Base-by-base conservation (phyloP, 2,113 vertebrate species). In the Barnardius zonarius region DNA sequence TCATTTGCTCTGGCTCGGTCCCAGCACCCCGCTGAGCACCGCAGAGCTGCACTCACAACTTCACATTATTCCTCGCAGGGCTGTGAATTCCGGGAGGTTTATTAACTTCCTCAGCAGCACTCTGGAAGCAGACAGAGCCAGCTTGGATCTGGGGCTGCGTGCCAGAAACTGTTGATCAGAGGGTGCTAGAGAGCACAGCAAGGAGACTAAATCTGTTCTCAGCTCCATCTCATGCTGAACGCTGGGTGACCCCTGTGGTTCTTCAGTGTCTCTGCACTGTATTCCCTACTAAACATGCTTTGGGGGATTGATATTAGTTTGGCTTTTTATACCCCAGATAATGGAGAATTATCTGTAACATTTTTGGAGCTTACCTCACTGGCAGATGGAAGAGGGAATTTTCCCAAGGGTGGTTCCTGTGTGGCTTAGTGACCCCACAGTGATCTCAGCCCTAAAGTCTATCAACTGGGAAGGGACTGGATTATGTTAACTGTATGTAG, bases 51-150 rank as follows among this genome's bases (percentile, higher is more conserved):
- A 39, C 88, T 92, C 57, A 12, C 0, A 3, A 46, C 83, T 93
- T 74, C 20, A 3, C 76, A 35, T 86, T 84, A 49, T 88, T 90
- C 44, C 90, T 94, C 25, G 25, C 25, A 59, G 88, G 77, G 86
- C 68, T 75, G 54, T 81, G 94, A 78, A 95, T 95, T 95, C 91
- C n/a, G 1, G 31, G 72, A 93, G 73, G 86, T 91, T 95, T 95
- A 96, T 95, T 95, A 95, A 96, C 86, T 92, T 91, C 76, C 64
- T 37, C 83, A 35, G 86, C 76, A 81, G 80, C 61, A 17, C 73
- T 63, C 46, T 1, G 6, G 79, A 73, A 93, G 80, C 88, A 78
- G 78, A 11, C 28, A 63, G 81, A 94, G 61, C 49, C 64, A 11
- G 76, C 76, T 88, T 8, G 1, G 51, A 43, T 67, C 22, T 49